A percentile compares a stretch with the other conserved stretches of the same genome.
These are phyloP conservation scores for Lacerta agilis DNA, from an alignment of 2,797 vertebrate species.

Conservation along the genomic window DNA sequence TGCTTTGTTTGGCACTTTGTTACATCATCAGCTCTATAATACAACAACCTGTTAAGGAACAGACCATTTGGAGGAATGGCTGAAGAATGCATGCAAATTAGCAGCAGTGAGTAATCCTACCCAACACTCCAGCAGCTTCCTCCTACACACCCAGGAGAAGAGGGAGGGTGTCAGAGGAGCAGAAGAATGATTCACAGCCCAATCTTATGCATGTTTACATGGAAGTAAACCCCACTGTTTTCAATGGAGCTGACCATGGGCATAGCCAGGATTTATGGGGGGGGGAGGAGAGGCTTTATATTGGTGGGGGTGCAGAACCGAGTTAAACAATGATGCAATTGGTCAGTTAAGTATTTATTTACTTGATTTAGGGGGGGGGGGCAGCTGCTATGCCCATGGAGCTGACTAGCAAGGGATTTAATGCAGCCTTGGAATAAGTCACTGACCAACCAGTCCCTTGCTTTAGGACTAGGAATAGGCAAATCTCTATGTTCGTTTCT, in stretches of 20 bases:
- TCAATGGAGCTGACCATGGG: neutral
- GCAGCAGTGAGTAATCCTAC: neutral
- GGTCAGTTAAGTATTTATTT: too few relatives aligned
- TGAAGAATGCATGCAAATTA: neutral
- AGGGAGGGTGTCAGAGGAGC: neutral
- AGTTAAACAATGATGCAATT: too few relatives aligned
- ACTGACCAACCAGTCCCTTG: neutral
- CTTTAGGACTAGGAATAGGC: neutral
- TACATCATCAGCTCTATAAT: neutral
- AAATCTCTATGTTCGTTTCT: too few relatives aligned
- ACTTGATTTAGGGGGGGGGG: too few relatives aligned
- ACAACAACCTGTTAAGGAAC: neutral
- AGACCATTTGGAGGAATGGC: neutral
- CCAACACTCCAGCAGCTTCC: neutral
- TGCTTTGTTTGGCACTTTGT: neutral
- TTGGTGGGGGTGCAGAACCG: too few relatives aligned
- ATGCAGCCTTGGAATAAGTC: neutral
- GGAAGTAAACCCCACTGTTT: neutral
- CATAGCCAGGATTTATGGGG: too few relatives aligned
- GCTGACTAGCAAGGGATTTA: neutral
- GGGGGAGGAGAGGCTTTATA: too few relatives aligned
- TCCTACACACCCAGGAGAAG: neutral
- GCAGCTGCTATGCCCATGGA: too few relatives aligned
- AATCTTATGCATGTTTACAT: neutral
- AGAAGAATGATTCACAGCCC: neutral